Base-by-base conservation (phyloP, 2,888 invertebrate genomes). In the Heliconius ismenius region DNA sequence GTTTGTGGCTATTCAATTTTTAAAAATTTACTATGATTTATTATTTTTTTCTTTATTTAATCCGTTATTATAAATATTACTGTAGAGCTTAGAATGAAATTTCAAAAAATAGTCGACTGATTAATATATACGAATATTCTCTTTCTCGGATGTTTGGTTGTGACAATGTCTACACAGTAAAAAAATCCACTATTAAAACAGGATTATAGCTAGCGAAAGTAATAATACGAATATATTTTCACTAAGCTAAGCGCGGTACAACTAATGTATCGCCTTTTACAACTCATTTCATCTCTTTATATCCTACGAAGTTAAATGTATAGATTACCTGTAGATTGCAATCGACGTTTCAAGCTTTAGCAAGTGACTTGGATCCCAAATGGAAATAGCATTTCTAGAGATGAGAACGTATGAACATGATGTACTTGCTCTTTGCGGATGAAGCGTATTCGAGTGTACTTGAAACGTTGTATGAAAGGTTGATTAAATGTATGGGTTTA, bases 1-100 rank as follows among this genome's bases (percentile, higher is more conserved):
- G 77, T 77, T 78, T 76, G 78, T 78, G 78, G 77, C 67, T 70
- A 77, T 80, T 78, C 76, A 78, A 79, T 80, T 79, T 80, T 78
- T 81, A 75, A 64, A 74, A 70, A 69, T 79, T 76, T 76, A 68
- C 54, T 64, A 4, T 72, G 65, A 65, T 65, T 72, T 76, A 76
- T 65, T 64, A 65, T 32, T 76, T 60, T 60, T 1, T 60, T 54
- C 28, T 58, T 58, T 58, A 4, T 58, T 58, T 58, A 58, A 21
- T 58, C 58, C 10, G 10, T n/a, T 58, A 58, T n/a, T 58, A 58
- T 58, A 49, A 18, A 49, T 18, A 43, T 43, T 0, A 18, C 6
- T 7, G 49, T 49, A 49, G 0, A 6, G 15, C 6, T 49, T 18
- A 49, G 6, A 15, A 49, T 11, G 36, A 49, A 49, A 3, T 7